A percentile compares a stretch with the other conserved stretches of the same genome.
These are phyloP conservation scores for Ictalurus punctatus DNA, from an alignment of 2,113 vertebrate species.

Conservation along the genomic window DNA sequence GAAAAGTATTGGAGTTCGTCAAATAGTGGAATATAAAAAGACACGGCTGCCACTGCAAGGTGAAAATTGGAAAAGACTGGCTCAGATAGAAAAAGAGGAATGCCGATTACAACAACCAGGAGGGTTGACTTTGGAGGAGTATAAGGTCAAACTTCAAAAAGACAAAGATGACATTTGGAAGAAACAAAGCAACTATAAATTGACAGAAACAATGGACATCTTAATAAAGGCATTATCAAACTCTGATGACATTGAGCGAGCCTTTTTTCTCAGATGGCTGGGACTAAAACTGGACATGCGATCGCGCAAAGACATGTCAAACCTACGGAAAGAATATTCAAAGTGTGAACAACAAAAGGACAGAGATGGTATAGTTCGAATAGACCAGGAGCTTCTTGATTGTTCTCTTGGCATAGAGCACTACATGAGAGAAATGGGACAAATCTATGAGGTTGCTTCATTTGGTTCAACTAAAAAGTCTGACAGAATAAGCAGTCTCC, in stretches of 20 bases:
- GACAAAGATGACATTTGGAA: not conserved
- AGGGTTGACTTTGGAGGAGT: not conserved
- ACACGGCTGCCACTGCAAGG: constrained; percentile 59
- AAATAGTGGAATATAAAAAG: constrained; percentile 52
- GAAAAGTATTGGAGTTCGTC: not conserved
- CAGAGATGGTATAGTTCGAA: not conserved
- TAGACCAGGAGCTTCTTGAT: constrained; percentile 60
- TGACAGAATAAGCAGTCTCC: constrained; percentile 37
- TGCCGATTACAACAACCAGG: constrained; percentile 46
- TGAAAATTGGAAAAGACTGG: constrained; percentile 54
- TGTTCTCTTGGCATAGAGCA: constrained; percentile 68
- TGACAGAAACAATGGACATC: constrained; percentile 27
- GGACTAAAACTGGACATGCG: constrained; percentile 50
- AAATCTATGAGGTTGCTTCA: constrained; percentile 62
- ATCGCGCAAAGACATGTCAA: constrained; percentile 10
- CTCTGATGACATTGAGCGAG: constrained; percentile 38
- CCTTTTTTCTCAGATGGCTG: constrained; percentile 60
- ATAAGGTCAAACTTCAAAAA: constrained; percentile 43
- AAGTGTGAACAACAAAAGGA: constrained; percentile 34
- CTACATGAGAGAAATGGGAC: constrained; percentile 66
- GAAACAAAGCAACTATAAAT: not conserved
- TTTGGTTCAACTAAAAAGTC: not conserved
- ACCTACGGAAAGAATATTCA: constrained; percentile 16
- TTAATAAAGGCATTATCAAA: constrained; percentile 48
- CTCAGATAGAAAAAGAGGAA: constrained; percentile 59